Base-by-base conservation (phyloP, 2,113 vertebrate genomes). In the Laticauda laticaudata region DNA sequence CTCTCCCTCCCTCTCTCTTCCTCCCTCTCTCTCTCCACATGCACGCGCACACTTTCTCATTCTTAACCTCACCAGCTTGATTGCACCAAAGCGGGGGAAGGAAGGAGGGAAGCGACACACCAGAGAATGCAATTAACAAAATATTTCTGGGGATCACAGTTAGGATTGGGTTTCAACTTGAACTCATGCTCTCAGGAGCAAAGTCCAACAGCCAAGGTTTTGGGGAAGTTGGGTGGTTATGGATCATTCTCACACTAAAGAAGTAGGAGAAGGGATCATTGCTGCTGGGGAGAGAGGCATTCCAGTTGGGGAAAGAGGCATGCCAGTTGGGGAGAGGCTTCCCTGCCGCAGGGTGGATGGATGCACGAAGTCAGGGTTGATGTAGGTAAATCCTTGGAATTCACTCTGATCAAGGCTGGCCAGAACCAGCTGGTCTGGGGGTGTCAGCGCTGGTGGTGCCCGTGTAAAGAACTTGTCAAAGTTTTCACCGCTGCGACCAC, bases 381-480 rank as follows among this genome's bases (percentile, higher is more conserved):
- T 95, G 94, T 97, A 99, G 94, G 98, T 98, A 96, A 99, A 99
- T 51, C 98, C 98, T 92, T 98, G 96, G 95, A 99, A 99, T 93
- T 99, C 98, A 0, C 98, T 97, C 97, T 98, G 98, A 95, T 98
- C 98, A 2, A 99, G 98, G 88, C 98, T 98, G n/a, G 98, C 98
- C 24, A 99, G 97, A 14, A 99, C 96, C 23, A 99, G 97, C 12
- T 98, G 98, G 96, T 99, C 98, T 1, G 98, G 99, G 1, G 98
- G 98, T 1, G 98, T 99, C 94, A 99, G 97, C 0, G 96, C 98
- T 0, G 98, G 97, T 0, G 98, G 97, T 29, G 98, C 98, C 8
- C 97, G 97, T 0, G 98, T 99, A 97, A 99, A 99, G 97, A 99
- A 99, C 94, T 98, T 98, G 97, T 99, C 98, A 53, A 99, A 99